A percentile compares a stretch with the other conserved stretches of the same genome.
Evolutionary conservation across 2,797 vertebrate species (phyloP).

Genomic region (Coluber constrictor): DNA sequence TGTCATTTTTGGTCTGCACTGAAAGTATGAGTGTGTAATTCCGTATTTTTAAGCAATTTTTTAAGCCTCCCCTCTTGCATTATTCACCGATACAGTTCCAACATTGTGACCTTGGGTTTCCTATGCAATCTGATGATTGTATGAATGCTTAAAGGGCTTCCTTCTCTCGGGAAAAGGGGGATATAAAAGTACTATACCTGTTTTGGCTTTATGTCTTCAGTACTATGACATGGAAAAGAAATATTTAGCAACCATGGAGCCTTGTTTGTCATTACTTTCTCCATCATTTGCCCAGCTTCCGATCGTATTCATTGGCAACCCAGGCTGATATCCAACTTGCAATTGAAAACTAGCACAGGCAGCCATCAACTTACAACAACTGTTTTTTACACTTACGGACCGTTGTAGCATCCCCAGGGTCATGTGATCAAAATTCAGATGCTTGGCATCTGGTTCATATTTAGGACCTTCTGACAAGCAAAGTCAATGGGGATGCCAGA

Average conservation of each 20-base stretch:
- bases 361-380: neutral
- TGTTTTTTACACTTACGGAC: neutral
- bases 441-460: neutral
- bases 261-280: neutral
- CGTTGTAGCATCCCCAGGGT: neutral
- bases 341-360: neutral
- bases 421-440: neutral
- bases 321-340: neutral
- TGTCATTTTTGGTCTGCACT: neutral
- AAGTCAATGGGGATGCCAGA: neutral
- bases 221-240: neutral
- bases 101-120: neutral
- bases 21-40: neutral
- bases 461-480: neutral
- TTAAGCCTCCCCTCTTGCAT: neutral
- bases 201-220: neutral
- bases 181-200: neutral
- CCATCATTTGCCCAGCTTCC: neutral
- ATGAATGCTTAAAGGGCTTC: neutral
- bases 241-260: neutral
- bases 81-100: neutral
- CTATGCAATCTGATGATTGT: neutral
- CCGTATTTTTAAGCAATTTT: neutral
- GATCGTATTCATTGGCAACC: neutral
- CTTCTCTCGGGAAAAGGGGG: neutral